Conservation (phyloP, 1,140 invertebrate genomes). For the Tetramorium parvispinum region DNA sequence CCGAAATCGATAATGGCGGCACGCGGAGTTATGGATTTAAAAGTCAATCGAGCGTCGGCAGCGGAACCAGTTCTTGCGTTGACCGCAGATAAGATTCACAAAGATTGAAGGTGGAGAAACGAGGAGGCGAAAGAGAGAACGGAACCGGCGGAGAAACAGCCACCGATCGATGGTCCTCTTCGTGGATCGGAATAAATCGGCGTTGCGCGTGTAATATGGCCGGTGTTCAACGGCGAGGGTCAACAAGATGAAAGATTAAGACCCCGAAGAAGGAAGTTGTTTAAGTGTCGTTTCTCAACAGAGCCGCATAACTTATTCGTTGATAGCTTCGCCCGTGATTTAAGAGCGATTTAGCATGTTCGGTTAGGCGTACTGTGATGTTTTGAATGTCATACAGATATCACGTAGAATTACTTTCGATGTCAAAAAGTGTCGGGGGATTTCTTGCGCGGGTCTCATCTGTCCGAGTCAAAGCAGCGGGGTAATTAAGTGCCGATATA, state of each 20-base stretch:
- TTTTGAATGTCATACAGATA: constrained; percentile 41
- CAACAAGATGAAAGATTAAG: constrained; percentile 52
- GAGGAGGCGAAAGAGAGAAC: not conserved
- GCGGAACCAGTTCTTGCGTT: constrained; percentile 63
- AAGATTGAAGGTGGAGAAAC: constrained; percentile 34
- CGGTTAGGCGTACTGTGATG: not conserved
- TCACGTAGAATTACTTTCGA: constrained; percentile 29
- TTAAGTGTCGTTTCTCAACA: not conserved
- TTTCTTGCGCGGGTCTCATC: constrained; percentile 8
- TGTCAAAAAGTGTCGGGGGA: not conserved
- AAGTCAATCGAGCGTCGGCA: constrained; percentile 60
- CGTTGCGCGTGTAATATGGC: constrained; percentile 18
- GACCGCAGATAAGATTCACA: constrained; percentile 2
- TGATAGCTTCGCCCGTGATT: constrained; percentile 27
- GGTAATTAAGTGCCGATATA: constrained; percentile 42
- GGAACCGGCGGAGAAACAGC: constrained; percentile 1
- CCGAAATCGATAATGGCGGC: constrained; percentile 54
- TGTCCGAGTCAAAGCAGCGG: constrained; percentile 1
- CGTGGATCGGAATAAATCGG: constrained; percentile 46
- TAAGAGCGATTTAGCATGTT: constrained; percentile 26
- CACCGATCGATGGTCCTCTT: constrained; percentile 48
- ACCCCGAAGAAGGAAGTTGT: constrained; percentile 39
- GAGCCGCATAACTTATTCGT: constrained; percentile 42
- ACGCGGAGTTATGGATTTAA: constrained; percentile 60
- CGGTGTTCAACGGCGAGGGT: constrained; percentile 21